These are phyloP conservation scores for Macrosteles quadrilineatus DNA, from an alignment of 1,140 invertebrate genomes.

Conservation along the genomic window DNA sequence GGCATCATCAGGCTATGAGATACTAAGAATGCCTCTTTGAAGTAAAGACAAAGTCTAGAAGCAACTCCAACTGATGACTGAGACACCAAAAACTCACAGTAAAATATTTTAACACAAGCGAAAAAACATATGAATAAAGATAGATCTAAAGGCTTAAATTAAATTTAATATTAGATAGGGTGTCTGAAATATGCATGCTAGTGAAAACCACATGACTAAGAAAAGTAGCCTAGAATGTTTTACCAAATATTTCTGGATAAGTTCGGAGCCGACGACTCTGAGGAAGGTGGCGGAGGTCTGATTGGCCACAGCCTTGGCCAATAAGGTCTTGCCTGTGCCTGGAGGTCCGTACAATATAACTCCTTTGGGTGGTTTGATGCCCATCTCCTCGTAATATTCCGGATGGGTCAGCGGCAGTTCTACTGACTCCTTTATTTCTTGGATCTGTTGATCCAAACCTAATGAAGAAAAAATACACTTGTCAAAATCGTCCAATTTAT, in stretches of 20 bases:
- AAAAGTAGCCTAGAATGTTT: no score
- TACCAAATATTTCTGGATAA: constrained; percentile 98
- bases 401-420: constrained; percentile 98
- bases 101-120: no score
- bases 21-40: no score
- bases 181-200: no score
- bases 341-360: constrained; percentile 98
- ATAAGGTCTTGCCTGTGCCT: constrained; percentile 96
- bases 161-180: no score
- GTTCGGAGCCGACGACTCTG: constrained; percentile 96
- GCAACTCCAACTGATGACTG: no score
- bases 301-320: constrained; percentile 99
- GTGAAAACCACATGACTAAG: no score
- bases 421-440: constrained; percentile 99
- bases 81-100: no score
- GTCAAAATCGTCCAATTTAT: not conserved
- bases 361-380: constrained; percentile 98
- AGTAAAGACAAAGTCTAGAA: no score
- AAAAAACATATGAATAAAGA: no score
- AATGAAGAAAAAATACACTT: constrained; percentile 33
- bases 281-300: constrained; percentile 99
- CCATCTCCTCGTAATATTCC: constrained; percentile 99
- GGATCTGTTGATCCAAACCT: constrained; percentile 98
- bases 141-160: no score
- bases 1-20: no score